These are phyloP conservation scores for Embidobia sp. DNA, from an alignment of 2,888 invertebrate genomes.

Conservation along the genomic window DNA sequence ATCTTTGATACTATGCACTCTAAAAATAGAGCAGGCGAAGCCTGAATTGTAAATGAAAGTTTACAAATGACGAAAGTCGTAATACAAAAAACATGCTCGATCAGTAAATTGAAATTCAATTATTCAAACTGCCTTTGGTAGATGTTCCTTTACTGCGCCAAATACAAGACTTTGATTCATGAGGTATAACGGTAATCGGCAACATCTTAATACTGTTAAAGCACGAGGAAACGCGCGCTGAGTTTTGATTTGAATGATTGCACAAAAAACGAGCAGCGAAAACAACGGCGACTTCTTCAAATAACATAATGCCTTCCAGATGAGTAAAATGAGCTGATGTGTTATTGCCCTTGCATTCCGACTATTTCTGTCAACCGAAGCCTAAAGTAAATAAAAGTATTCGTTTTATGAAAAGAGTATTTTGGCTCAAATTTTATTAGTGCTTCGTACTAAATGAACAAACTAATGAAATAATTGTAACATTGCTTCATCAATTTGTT, in stretches of 20 bases:
- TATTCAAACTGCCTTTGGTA: conserved; percentile 30
- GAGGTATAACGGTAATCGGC: conserved; percentile 70
- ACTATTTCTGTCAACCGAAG: conserved; percentile 70
- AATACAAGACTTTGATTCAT: conserved; percentile 69
- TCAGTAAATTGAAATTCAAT: conserved; percentile 38
- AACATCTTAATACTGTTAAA: conserved; percentile 66
- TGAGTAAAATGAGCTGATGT: conserved; percentile 70
- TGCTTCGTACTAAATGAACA: too few relatives aligned
- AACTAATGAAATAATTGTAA: too few relatives aligned
- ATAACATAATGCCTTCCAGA: conserved; percentile 74
- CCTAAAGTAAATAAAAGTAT: conserved; percentile 78
- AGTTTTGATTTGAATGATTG: conserved; percentile 69
- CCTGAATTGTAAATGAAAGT: too few relatives aligned
- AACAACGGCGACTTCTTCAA: conserved; percentile 74
- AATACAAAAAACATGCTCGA: too few relatives aligned
- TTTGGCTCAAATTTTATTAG: too few relatives aligned
- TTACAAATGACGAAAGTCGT: too few relatives aligned
- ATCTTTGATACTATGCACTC: too few relatives aligned
- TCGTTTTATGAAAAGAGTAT: neutral
- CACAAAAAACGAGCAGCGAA: conserved; percentile 68
- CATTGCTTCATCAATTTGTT: too few relatives aligned
- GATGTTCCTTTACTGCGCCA: conserved; percentile 64
- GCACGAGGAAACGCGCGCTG: conserved; percentile 67
- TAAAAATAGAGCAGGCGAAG: too few relatives aligned
- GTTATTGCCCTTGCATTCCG: conserved; percentile 70